phyloP scores from a whole-genome alignment of 1,140 invertebrate genomes.

The Leucophenga varia region DNA sequence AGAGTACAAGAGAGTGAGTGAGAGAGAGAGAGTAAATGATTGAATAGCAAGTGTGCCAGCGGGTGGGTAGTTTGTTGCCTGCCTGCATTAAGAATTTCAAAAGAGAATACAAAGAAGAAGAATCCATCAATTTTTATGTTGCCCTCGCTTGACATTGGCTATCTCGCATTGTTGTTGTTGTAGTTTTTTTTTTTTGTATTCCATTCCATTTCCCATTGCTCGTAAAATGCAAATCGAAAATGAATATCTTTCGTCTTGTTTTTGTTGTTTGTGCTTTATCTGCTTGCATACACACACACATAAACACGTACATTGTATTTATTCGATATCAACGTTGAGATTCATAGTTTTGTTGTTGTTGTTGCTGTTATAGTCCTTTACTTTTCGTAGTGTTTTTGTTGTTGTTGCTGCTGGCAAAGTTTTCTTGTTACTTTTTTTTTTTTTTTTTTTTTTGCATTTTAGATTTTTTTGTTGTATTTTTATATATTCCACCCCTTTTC shows the following conservation, averaged over 20 bases:
- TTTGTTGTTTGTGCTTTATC: neutral
- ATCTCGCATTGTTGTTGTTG: slow-evolving; percentile 10
- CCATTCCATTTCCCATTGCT: slow-evolving; percentile 15
- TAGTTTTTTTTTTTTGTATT: neutral
- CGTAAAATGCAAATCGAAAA: slow-evolving; percentile 54
- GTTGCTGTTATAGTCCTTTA: neutral
- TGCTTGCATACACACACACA: slow-evolving; percentile 16
- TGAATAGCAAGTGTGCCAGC: neutral
- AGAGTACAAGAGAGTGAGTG: too few relatives aligned
- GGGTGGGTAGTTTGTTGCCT: neutral
- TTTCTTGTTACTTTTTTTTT: slow-evolving; percentile 12
- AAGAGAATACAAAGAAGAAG: slow-evolving; percentile 43
- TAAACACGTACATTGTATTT: neutral
- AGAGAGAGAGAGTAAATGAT: too few relatives aligned
- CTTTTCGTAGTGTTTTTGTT: slow-evolving; percentile 17
- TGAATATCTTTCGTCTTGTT: slow-evolving; percentile 24
- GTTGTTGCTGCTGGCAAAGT: neutral
- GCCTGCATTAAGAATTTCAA: too few relatives aligned
- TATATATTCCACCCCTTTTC: slow-evolving; percentile 50
- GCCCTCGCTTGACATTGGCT: slow-evolving; percentile 40
- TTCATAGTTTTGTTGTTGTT: neutral
- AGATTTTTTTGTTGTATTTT: slow-evolving; percentile 2
- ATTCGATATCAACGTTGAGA: neutral
- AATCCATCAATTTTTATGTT: slow-evolving; percentile 55
- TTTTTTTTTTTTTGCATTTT: neutral